Evolutionary conservation across 2,888 invertebrate species (phyloP), one percentile per base, ranked within the genome.

Genomic region (Formica aserva): DNA sequence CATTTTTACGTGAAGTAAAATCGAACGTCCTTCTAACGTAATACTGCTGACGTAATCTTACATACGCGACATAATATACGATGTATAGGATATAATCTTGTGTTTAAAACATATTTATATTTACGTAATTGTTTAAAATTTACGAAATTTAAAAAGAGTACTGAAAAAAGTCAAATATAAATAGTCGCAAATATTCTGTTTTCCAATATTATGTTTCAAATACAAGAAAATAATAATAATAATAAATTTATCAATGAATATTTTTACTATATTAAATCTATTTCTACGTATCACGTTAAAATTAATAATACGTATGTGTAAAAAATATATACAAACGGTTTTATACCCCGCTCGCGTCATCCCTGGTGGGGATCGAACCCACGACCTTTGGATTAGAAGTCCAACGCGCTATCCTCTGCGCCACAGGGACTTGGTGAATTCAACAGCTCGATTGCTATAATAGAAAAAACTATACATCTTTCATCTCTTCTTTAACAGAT

Each of bases 331-430:
- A 45, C 63, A 66, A 74, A 82, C 60, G 74, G 82, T 29, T 63
- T 66, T 60, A 13, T 1, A 52, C n/a, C 22, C 48, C 62, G 48
- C 18, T 52, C 26, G 63, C 26, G 18, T 48, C 94, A 94, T 94
- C 94, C 94, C 94, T 94, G 93, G 94, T 94, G 94, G 94, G 94
- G 94, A 94, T 94, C 94, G 94, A 94, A 94, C 94, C 94, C 94
- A 94, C 94, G 94, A 94, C 94, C 94, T 94, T 94, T 94, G 94
- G 94, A 94, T 94, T 94, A 94, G 94, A 94, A 94, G 94, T 94
- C 94, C 94, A 94, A 94, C 94, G 94, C 94, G 94, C 94, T 94
- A 94, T 94, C 94, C 94, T 94, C 94, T 94, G 94, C 94, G 94
- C 94, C 94, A 94, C 93, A 94, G 94, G 94, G 94, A 94, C 94